phyloP scores from a whole-genome alignment of 2,797 vertebrate genomes.

The Phataginus tricuspis region DNA sequence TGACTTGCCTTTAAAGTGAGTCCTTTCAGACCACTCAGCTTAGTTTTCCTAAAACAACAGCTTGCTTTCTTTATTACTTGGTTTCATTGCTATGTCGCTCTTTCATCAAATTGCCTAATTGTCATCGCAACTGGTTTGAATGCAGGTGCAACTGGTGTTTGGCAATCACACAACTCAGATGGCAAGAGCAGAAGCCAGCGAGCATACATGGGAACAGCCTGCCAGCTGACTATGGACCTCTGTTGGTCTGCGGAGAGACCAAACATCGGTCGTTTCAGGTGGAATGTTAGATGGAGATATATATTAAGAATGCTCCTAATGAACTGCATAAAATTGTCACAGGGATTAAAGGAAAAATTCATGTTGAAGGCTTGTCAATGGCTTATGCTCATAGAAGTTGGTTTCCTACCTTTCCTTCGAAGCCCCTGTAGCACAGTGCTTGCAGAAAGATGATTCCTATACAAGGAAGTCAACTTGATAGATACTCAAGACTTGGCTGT shows the following conservation, averaged over 20 bases:
- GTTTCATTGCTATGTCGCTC: not conserved
- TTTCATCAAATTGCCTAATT: slow-evolving; percentile 45
- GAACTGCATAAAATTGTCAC: not conserved
- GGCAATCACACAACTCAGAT: not conserved
- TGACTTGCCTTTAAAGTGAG: slow-evolving; percentile 6
- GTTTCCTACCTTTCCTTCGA: not conserved
- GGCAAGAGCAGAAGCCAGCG: not conserved
- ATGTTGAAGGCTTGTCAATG: not conserved
- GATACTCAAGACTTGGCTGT: not conserved
- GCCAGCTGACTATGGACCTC: not conserved
- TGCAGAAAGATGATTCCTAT: not conserved
- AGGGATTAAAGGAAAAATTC: not conserved
- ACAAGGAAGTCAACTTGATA: not conserved
- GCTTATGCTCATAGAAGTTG: not conserved
- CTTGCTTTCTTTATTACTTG: slow-evolving; percentile 36
- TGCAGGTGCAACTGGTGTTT: slow-evolving; percentile 5
- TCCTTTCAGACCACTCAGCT: not conserved
- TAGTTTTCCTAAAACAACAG: slow-evolving; percentile 12
- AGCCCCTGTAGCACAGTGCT: not conserved
- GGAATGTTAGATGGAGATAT: not conserved
- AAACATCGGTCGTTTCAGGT: not conserved
- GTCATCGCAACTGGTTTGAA: not conserved
- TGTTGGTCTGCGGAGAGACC: not conserved
- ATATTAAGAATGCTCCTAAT: not conserved
- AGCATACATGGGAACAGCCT: not conserved